Evolutionary conservation across 2,888 invertebrate genomes (phyloP).

Genomic region (Marronus borbonicus): DNA sequence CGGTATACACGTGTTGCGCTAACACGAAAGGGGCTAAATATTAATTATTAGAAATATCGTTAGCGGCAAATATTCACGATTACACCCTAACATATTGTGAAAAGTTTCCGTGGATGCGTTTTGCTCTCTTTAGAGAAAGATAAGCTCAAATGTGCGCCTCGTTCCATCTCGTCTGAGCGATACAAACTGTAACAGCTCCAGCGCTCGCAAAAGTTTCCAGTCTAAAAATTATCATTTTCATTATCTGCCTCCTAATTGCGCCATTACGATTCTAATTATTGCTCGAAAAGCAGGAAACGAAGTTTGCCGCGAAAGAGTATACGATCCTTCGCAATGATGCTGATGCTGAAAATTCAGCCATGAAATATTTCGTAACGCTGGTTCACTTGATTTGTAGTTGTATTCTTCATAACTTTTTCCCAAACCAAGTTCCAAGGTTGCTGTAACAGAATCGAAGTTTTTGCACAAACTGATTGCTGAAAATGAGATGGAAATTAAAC

Average conservation of each 20-base stretch:
- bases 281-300: constrained; percentile 50
- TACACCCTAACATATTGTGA: constrained; percentile 3
- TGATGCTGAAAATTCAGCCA: not conserved
- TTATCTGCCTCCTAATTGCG: constrained; percentile 66
- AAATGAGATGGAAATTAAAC: no score
- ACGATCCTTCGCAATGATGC: not conserved
- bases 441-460: no score
- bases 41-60: not conserved
- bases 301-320: constrained; percentile 48
- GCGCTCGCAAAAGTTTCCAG: constrained; percentile 46
- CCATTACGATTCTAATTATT: constrained; percentile 66
- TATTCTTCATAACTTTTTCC: not conserved
- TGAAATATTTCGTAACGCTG: constrained; percentile 20
- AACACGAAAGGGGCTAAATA: not conserved
- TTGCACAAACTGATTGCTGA: no score
- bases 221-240: constrained; percentile 65
- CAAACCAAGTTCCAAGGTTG: no score
- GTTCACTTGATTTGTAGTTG: constrained; percentile 20
- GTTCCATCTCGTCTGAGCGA: constrained; percentile 22
- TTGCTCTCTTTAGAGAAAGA: constrained; percentile 17
- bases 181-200: constrained; percentile 24
- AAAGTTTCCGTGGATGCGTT: constrained; percentile 19
- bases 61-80: not conserved
- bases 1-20: not conserved
- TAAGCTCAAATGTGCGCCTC: constrained; percentile 32